Evolutionary conservation across 2,797 vertebrate species (phyloP).

Genomic region (Balearica regulorum): DNA sequence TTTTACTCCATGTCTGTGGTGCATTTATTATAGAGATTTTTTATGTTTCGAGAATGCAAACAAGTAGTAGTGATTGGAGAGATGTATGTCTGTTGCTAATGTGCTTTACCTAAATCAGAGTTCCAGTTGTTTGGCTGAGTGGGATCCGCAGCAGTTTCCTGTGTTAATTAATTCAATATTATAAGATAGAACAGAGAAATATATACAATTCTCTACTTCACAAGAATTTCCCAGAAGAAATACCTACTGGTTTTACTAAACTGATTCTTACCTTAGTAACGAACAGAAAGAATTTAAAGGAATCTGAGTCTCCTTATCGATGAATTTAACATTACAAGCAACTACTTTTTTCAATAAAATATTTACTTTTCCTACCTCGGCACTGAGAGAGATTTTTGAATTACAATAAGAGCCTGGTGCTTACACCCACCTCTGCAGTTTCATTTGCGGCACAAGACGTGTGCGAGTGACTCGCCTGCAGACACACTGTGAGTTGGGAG

Average conservation of each 20-base stretch:
- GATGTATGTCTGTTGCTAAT: not conserved
- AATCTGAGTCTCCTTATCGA: not conserved
- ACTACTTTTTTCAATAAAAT: not conserved
- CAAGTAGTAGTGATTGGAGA: not conserved
- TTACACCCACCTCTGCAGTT: not conserved
- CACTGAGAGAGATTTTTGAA: not conserved
- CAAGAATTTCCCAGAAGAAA: constrained; percentile 5
- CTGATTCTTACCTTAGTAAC: not conserved
- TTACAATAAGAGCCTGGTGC: not conserved
- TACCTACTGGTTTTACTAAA: not conserved
- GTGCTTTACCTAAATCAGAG: not conserved
- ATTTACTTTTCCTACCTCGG: constrained; percentile 3
- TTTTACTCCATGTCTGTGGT: not conserved
- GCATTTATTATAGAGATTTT: not conserved
- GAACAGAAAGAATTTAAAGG: not conserved
- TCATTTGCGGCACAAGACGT: not conserved
- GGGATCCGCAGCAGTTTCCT: not conserved
- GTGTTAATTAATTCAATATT: not conserved
- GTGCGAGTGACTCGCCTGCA: not conserved
- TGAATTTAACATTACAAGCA: constrained; percentile 35
- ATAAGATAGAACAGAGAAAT: not conserved
- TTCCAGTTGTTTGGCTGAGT: not conserved
- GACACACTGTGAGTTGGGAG: not conserved
- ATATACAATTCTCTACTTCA: not conserved
- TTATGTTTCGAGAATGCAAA: not conserved